phyloP scores from a whole-genome alignment of 2,797 vertebrate species.

The Danio aesculapii region DNA sequence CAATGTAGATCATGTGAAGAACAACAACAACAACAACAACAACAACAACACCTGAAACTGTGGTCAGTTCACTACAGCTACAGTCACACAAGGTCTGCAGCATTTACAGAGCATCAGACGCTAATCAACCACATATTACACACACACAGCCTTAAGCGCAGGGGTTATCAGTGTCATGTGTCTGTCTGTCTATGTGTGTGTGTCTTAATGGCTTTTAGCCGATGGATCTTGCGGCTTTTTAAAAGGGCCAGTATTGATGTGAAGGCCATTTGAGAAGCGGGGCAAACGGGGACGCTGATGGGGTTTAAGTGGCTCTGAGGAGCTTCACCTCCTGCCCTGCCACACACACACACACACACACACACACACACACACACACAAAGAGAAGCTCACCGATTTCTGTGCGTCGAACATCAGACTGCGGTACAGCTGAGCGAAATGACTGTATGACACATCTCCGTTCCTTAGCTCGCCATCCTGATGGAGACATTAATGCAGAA shows the following conservation, averaged over 20 bases:
- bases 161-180: constrained; percentile 12
- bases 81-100: background rate
- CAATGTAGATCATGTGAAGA: background rate
- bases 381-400: constrained; percentile 84
- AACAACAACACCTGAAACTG: background rate
- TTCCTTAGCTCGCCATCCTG: constrained; percentile 94
- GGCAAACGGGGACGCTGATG: constrained; percentile 32
- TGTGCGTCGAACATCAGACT: constrained; percentile 97
- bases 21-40: background rate
- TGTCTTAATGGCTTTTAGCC: constrained; percentile 74
- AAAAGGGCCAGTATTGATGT: constrained; percentile 78
- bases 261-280: constrained; percentile 75
- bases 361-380: too few relatives aligned
- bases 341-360: background rate
- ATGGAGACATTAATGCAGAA: background rate
- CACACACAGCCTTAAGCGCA: constrained; percentile 8
- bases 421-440: constrained; percentile 95
- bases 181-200: background rate
- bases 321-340: constrained; percentile 17
- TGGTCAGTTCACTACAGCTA: background rate
- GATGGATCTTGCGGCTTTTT: constrained; percentile 71
- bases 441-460: constrained; percentile 93
- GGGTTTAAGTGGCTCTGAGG: constrained; percentile 21
- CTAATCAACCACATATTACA: background rate
- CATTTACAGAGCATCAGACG: background rate